A percentile compares a stretch with the other conserved stretches of the same genome.
These are phyloP conservation scores for Limnothrissa miodon DNA, from an alignment of 2,113 vertebrate species.

Conservation along the genomic window DNA sequence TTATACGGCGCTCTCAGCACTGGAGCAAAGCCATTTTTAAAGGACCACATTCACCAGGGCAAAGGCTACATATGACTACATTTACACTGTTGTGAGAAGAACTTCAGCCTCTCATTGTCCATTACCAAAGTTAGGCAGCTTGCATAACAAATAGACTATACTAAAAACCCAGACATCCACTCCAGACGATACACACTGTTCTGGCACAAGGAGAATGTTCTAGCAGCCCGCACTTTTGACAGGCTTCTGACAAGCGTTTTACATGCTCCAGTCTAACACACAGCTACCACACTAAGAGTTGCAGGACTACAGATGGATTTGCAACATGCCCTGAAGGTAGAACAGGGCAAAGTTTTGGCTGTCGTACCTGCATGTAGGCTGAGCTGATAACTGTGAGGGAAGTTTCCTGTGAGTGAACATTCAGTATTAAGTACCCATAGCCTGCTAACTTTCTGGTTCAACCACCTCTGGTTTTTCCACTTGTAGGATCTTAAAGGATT, in stretches of 20 bases:
- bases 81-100: neutral
- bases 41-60: neutral
- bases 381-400: too few relatives aligned
- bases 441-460: too few relatives aligned
- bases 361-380: too few relatives aligned
- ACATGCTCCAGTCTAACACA: neutral
- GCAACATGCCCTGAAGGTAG: neutral
- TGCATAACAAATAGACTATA: neutral
- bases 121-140: neutral
- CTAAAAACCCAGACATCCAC: neutral
- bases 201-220: neutral
- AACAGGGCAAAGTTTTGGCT: neutral
- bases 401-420: too few relatives aligned
- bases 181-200: neutral
- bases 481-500: too few relatives aligned
- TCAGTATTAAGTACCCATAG: too few relatives aligned
- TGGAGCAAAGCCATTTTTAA: neutral
- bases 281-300: neutral
- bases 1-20: neutral
- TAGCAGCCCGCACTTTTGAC: neutral
- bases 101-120: neutral
- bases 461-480: too few relatives aligned
- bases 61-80: neutral
- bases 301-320: neutral
- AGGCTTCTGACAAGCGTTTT: neutral